phyloP scores from a whole-genome alignment of 2,113 vertebrate species.

The Ptychochromis oligacanthus region DNA sequence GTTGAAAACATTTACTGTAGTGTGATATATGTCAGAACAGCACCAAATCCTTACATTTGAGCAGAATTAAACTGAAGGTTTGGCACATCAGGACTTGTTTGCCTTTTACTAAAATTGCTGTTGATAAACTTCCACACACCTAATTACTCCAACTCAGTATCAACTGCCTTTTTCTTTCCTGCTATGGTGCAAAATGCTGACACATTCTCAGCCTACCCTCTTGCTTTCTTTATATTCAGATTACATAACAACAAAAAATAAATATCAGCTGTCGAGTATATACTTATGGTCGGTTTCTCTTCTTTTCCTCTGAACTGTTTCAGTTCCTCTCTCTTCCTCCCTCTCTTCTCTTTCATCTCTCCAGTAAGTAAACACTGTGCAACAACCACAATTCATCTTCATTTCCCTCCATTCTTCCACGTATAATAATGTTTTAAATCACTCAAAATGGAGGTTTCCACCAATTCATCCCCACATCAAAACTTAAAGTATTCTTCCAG shows the following conservation, averaged over 20 bases:
- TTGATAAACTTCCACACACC: neutral
- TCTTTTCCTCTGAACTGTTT: neutral
- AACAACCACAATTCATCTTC: neutral
- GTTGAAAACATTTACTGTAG: neutral
- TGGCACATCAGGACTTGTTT: neutral
- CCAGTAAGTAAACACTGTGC: slow-evolving; percentile 16
- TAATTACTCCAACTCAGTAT: neutral
- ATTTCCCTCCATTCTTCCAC: slow-evolving; percentile 3
- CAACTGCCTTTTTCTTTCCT: neutral
- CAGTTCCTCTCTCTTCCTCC: slow-evolving; percentile 14
- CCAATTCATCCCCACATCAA: neutral
- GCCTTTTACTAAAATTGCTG: neutral
- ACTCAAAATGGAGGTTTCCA: neutral
- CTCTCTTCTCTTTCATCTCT: neutral
- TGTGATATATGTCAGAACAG: neutral
- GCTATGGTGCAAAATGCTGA: slow-evolving; percentile 10
- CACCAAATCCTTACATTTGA: neutral
- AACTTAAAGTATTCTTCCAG: neutral
- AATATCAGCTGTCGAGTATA: slow-evolving; percentile 22
- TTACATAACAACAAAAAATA: slow-evolving; percentile 10
- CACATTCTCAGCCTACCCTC: neutral
- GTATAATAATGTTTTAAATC: neutral
- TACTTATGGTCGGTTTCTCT: neutral
- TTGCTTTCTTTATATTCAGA: neutral
- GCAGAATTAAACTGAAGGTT: neutral